A percentile compares a stretch with the other conserved stretches of the same genome.
Evolutionary conservation across 2,797 vertebrate species (phyloP).

Genomic region (Sebastolobus alascanus): DNA sequence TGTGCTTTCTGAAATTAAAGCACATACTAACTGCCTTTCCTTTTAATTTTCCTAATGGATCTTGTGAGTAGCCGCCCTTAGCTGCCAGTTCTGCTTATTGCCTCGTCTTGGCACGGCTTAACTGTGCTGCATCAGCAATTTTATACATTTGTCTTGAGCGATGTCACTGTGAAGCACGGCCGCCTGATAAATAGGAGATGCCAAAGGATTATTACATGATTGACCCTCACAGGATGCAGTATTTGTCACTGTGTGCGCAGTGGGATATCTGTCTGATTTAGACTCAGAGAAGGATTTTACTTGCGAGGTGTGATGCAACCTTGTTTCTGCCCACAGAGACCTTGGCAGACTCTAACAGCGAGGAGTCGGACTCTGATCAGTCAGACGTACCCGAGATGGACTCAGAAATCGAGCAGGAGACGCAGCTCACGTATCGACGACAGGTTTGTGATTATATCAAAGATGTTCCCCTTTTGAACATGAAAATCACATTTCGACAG

Average conservation of each 20-base stretch:
- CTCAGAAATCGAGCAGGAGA: conserved; percentile 99
- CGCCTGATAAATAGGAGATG: conserved; percentile 67
- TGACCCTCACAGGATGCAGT: conserved; percentile 29
- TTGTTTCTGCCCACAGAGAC: conserved; percentile 86
- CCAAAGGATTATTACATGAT: conserved; percentile 58
- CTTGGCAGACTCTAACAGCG: conserved; percentile 95
- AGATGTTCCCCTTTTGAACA: background rate
- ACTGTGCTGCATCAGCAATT: conserved; percentile 80
- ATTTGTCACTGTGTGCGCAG: conserved; percentile 19
- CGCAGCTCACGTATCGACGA: conserved; percentile 94
- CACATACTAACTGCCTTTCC: conserved; percentile 66
- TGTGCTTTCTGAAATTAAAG: conserved; percentile 75
- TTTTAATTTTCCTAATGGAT: conserved; percentile 87
- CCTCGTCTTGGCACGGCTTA: conserved; percentile 63
- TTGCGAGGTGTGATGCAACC: conserved; percentile 30
- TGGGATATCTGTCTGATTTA: conserved; percentile 44
- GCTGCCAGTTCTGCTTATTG: conserved; percentile 76
- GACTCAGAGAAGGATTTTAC: conserved; percentile 10
- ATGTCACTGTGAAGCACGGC: conserved; percentile 59
- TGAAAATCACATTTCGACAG: background rate
- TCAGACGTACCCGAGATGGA: conserved; percentile 99
- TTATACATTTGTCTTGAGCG: conserved; percentile 66
- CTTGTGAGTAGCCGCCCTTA: conserved; percentile 63
- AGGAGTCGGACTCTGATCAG: conserved; percentile 98
- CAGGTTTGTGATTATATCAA: conserved; percentile 85